A percentile compares a stretch with the other conserved stretches of the same genome.
Conservation (phyloP, 2,888 invertebrate species). For the Boloria euphrosyne region DNA sequence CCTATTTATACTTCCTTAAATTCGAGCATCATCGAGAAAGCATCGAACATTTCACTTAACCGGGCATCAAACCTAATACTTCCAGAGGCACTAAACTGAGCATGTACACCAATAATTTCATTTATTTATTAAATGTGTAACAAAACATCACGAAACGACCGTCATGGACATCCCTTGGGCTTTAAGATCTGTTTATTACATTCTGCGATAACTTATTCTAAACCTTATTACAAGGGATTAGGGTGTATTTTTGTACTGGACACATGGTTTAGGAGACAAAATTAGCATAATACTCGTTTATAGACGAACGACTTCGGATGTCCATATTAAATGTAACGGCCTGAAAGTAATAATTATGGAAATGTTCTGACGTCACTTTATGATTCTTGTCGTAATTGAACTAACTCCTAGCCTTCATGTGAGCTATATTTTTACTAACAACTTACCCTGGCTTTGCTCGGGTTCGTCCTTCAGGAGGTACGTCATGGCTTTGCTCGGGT, state of each 20-base stretch:
- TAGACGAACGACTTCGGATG: constrained; percentile 33
- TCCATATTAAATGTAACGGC: constrained; percentile 38
- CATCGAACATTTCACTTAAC: too few species aligned
- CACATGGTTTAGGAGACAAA: constrained; percentile 20
- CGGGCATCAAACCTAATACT: too few species aligned
- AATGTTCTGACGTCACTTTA: constrained; percentile 30
- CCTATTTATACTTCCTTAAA: too few species aligned
- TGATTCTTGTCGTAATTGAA: constrained; percentile 9
- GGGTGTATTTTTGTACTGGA: constrained; percentile 1
- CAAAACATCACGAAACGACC: constrained; percentile 31
- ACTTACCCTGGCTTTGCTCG: too few species aligned
- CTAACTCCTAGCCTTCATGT: neutral
- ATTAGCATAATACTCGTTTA: constrained; percentile 42
- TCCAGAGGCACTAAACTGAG: too few species aligned
- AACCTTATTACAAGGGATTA: neutral
- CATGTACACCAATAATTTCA: constrained; percentile 13
- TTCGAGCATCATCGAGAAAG: too few species aligned
- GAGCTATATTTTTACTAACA: too few species aligned
- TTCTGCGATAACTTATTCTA: neutral
- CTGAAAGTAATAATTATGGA: constrained; percentile 40
- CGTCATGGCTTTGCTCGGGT: too few species aligned
- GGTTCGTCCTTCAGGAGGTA: too few species aligned
- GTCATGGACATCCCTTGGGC: constrained; percentile 23
- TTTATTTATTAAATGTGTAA: constrained; percentile 34
- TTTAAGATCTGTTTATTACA: constrained; percentile 27